Conservation (phyloP, 2,113 vertebrate species). For the Laterallus jamaicensis region DNA sequence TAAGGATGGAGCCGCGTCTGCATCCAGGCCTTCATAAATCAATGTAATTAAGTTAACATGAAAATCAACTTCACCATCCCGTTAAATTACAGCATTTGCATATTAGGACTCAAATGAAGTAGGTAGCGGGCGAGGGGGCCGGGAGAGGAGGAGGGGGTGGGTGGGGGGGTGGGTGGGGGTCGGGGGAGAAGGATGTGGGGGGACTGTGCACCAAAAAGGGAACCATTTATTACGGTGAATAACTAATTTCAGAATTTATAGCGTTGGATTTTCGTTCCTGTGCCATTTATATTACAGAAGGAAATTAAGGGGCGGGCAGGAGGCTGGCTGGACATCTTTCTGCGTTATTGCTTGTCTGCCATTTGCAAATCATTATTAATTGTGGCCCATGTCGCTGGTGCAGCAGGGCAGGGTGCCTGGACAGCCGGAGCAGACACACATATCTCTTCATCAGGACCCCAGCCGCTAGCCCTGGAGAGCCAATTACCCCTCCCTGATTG, state of each 20-base stretch:
- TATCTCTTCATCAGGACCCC: constrained; percentile 98
- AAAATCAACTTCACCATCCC: constrained; percentile 84
- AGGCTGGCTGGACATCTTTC: constrained; percentile 84
- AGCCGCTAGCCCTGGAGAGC: constrained; percentile 90
- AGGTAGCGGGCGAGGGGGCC: not conserved
- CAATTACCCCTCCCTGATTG: constrained; percentile 99
- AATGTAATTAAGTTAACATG: constrained; percentile 86
- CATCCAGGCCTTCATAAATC: constrained; percentile 85
- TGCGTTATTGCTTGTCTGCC: constrained; percentile 90
- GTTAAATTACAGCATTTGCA: constrained; percentile 84
- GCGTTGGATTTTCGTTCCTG: constrained; percentile 80
- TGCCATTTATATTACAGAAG: constrained; percentile 84
- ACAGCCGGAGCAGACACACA: constrained; percentile 84
- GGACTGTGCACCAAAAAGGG: constrained; percentile 58
- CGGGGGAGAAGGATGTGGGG: not conserved
- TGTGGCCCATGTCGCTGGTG: constrained; percentile 79
- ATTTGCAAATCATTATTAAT: constrained; percentile 98
- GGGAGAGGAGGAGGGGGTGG: not conserved
- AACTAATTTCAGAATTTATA: constrained; percentile 88
- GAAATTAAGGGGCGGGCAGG: constrained; percentile 84
- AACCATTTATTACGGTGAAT: constrained; percentile 83
- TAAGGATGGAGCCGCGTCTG: constrained; percentile 72
- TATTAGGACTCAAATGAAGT: constrained; percentile 77
- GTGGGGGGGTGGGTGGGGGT: not conserved
- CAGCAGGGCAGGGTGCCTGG: constrained; percentile 79